These are phyloP conservation scores for Cryptoblepharus egeriae DNA, from an alignment of 2,797 vertebrate genomes.

Conservation along the genomic window DNA sequence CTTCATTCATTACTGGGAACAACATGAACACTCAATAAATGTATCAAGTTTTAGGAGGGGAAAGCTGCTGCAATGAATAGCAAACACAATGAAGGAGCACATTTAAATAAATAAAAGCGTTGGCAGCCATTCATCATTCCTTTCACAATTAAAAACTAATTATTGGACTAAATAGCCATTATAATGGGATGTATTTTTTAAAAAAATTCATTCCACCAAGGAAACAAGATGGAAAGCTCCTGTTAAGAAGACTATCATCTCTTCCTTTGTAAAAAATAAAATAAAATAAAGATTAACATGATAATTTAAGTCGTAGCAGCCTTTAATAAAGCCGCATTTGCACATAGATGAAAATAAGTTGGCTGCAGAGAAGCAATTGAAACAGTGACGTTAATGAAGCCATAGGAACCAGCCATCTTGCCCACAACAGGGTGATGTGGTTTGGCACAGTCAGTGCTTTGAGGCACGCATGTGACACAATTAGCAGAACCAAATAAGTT, in stretches of 20 bases:
- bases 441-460: slow-evolving; percentile 63
- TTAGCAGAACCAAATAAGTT: slow-evolving; percentile 71
- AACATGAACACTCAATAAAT: slow-evolving; percentile 43
- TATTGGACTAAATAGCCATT: slow-evolving; percentile 67
- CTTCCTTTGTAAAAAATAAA: no score
- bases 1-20: slow-evolving; percentile 57
- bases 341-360: slow-evolving; percentile 61
- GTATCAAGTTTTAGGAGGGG: slow-evolving; percentile 28
- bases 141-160: slow-evolving; percentile 76
- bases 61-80: slow-evolving; percentile 49
- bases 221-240: slow-evolving; percentile 51
- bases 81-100: slow-evolving; percentile 48
- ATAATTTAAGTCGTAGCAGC: slow-evolving; percentile 43
- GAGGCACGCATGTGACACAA: slow-evolving; percentile 64
- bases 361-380: slow-evolving; percentile 41
- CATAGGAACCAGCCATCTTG: slow-evolving; percentile 54
- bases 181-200: slow-evolving; percentile 55
- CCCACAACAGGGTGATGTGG: slow-evolving; percentile 47
- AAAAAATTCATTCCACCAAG: slow-evolving; percentile 23
- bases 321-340: slow-evolving; percentile 47
- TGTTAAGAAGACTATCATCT: slow-evolving; percentile 41
- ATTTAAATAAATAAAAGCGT: slow-evolving; percentile 58
- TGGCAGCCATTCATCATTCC: slow-evolving; percentile 61
- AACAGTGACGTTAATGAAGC: slow-evolving; percentile 66
- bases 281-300: slow-evolving; percentile 46